Evolutionary conservation across 2,888 invertebrate species (phyloP), one percentile per base, ranked within the genome.

Genomic region (Pammene aurita): DNA sequence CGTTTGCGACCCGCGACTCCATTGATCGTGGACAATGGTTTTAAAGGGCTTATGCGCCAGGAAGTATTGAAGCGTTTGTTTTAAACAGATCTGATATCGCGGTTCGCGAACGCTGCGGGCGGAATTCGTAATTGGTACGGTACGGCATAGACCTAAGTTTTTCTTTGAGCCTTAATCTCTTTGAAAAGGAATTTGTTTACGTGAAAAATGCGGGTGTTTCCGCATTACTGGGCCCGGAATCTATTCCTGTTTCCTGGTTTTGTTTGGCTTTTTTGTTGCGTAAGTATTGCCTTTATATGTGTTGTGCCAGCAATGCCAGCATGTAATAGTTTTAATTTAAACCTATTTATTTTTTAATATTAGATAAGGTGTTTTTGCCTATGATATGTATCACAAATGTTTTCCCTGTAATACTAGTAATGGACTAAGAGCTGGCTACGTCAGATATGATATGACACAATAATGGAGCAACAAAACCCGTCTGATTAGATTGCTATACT

Each of bases 131-230:
- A 61, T 55, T 54, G 54, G 14, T 26, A 10, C 5, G 55, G 14
- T 14, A 13, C 50, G 42, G 34, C 52, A 58, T 52, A 52, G 54
- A 55, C 61, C 67, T 48, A 65, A 66, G 42, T 61, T 55, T 60
- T 55, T 61, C 54, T 61, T 67, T 67, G 55, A 48, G 38, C 55
- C 26, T 41, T 65, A 57, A 65, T 65, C 56, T 42, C 14, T 67
- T 55, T 61, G 42, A 9, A 54, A 54, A 55, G 52, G 54, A 61
- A 67, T 67, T 61, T 61, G 55, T 48, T 67, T 48, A 26, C 48
- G 57, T 42, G 60, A 46, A 61, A 46, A 66, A 67, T 42, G 35
- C 38, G 42, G 41, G 35, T 16, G 46, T 55, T 67, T 67, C 38
- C 55, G 54, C 44, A 41, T 35, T 18, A 44, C 52, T 38, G 38